phyloP scores from a whole-genome alignment of 2,797 vertebrate species.

The Enteromius argenteus region DNA sequence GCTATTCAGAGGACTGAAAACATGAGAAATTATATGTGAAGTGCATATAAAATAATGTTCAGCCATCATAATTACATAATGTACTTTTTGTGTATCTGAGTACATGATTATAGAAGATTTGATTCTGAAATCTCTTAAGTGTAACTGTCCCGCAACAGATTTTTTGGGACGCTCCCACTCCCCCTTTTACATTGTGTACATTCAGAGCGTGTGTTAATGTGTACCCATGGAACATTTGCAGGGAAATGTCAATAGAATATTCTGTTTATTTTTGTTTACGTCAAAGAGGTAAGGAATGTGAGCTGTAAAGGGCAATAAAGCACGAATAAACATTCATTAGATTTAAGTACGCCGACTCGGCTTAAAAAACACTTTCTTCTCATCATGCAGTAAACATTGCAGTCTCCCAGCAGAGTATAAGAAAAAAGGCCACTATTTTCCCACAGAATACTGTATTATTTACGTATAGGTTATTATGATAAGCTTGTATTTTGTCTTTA shows the following conservation, averaged over 20 bases:
- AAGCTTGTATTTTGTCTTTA: neutral
- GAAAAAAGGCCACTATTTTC: neutral
- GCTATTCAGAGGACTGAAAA: neutral
- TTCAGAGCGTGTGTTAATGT: slow-evolving; percentile 37
- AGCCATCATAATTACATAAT: neutral
- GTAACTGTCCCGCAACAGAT: neutral
- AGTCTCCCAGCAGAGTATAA: neutral
- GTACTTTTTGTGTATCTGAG: neutral
- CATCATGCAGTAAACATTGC: slow-evolving; percentile 45
- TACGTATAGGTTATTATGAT: neutral
- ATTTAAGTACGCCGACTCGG: slow-evolving; percentile 9
- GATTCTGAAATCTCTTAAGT: neutral
- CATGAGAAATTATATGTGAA: neutral
- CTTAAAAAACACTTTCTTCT: slow-evolving; percentile 9
- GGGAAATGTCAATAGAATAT: slow-evolving; percentile 39
- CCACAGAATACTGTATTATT: neutral
- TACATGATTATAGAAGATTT: neutral
- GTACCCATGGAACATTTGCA: slow-evolving; percentile 51
- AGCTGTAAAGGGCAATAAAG: slow-evolving; percentile 35
- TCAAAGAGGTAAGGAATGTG: slow-evolving; percentile 54
- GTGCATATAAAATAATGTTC: neutral
- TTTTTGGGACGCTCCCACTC: slow-evolving; percentile 23
- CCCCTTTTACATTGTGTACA: slow-evolving; percentile 22
- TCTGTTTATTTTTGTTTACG: slow-evolving; percentile 54
- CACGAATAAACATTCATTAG: slow-evolving; percentile 48